Conservation (phyloP, 1,140 invertebrate genomes). For the Cyphomyrmex costatus region DNA sequence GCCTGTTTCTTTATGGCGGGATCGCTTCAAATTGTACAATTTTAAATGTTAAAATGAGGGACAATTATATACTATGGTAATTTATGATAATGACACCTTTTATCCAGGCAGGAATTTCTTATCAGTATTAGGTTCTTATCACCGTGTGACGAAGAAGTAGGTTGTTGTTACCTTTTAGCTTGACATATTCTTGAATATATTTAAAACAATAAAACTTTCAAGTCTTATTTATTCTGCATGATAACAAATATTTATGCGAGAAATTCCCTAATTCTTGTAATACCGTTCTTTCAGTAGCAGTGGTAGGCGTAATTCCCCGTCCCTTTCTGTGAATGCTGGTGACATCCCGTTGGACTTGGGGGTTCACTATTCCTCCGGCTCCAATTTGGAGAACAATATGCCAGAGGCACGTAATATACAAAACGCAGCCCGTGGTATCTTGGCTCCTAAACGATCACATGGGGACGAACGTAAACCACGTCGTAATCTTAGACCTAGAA, state of each 20-base stretch:
- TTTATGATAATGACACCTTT: constrained; percentile 53
- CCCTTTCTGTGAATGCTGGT: constrained; percentile 75
- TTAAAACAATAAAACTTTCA: not conserved
- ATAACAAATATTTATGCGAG: constrained; percentile 7
- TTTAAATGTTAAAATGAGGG: constrained; percentile 23
- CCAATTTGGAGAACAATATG: constrained; percentile 80
- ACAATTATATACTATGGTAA: constrained; percentile 44
- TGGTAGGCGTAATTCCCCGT: constrained; percentile 83
- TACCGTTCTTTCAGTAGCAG: constrained; percentile 76
- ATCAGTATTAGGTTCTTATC: constrained; percentile 55
- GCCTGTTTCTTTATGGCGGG: not conserved
- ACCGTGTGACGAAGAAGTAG: constrained; percentile 16
- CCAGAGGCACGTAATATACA: constrained; percentile 84
- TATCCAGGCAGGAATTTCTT: constrained; percentile 54
- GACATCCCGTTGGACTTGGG: constrained; percentile 83
- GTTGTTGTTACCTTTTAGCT: constrained; percentile 22
- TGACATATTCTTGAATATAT: not conserved
- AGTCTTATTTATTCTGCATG: not conserved
- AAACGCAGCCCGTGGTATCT: constrained; percentile 85
- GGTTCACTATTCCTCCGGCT: constrained; percentile 80
- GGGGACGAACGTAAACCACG: constrained; percentile 87
- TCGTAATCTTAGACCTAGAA: constrained; percentile 92
- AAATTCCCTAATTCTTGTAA: not conserved
- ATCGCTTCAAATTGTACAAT: not conserved
- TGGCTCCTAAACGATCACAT: constrained; percentile 81